phyloP scores from a whole-genome alignment of 2,113 vertebrate genomes.

The Lophotis ruficrista region DNA sequence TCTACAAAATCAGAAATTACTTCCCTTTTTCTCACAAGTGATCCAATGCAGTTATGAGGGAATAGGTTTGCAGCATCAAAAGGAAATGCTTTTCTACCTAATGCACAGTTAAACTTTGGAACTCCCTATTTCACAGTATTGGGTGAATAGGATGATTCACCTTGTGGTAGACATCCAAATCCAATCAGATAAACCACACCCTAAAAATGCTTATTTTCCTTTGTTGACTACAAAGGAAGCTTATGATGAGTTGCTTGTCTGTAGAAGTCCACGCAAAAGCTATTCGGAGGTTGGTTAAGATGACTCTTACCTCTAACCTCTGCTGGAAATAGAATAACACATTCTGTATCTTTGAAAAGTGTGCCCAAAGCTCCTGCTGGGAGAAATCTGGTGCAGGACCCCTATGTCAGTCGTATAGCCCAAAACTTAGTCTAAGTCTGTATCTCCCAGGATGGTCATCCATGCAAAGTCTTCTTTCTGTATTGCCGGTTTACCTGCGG shows the following conservation, averaged over 20 bases:
- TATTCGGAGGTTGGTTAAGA: not conserved
- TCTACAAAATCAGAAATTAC: not conserved
- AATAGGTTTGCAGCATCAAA: not conserved
- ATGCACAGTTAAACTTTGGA: not conserved
- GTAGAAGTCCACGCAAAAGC: not conserved
- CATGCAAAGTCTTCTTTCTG: not conserved
- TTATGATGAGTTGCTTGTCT: not conserved
- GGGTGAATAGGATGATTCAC: not conserved
- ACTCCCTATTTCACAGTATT: not conserved
- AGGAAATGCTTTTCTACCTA: not conserved
- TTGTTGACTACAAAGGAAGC: not conserved
- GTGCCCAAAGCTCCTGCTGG: not conserved
- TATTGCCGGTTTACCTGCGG: not conserved
- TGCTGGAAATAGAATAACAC: not conserved
- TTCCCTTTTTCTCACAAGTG: not conserved
- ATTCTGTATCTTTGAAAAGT: not conserved
- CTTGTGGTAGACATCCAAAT: not conserved
- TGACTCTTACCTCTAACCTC: not conserved
- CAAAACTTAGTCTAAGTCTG: not conserved
- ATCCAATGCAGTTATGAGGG: not conserved
- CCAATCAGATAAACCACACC: not conserved
- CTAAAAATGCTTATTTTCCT: not conserved
- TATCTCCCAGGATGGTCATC: not conserved
- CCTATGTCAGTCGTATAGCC: not conserved
- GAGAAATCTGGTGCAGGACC: not conserved